Conservation (phyloP, 2,888 invertebrate genomes). For the Elysia crispata region DNA sequence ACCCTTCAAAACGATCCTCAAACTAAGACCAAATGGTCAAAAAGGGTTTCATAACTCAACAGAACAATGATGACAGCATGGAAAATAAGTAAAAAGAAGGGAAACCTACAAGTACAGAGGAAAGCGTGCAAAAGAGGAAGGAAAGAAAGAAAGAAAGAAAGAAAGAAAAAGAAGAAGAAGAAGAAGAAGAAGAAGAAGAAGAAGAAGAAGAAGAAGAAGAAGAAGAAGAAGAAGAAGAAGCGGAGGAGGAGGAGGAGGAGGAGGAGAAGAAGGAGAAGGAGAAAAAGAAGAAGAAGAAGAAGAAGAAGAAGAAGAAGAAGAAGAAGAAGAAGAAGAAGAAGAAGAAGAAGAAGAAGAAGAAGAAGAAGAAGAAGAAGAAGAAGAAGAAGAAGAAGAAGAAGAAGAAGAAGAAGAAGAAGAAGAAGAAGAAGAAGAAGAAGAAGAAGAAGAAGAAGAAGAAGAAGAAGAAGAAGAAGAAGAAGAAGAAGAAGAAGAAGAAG, state of each 20-base stretch:
- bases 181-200: slow-evolving; percentile 10
- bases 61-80: no score
- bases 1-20: no score
- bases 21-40: no score
- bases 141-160: slow-evolving; percentile 5
- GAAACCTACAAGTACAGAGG: background rate
- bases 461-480: no score
- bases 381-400: background rate
- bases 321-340: slow-evolving; percentile 6
- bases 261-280: background rate
- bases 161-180: background rate
- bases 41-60: no score
- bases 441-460: slow-evolving; percentile 16
- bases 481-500: background rate
- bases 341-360: background rate
- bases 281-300: slow-evolving; percentile 12
- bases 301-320: slow-evolving; percentile 20
- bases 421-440: background rate
- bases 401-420: background rate
- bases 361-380: background rate
- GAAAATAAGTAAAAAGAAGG: no score
- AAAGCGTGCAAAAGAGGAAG: background rate
- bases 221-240: slow-evolving; percentile 3
- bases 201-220: slow-evolving; percentile 27
- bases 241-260: background rate